Evolutionary conservation across 1,140 invertebrate genomes (phyloP).

Genomic region (Diorhabda carinulata): DNA sequence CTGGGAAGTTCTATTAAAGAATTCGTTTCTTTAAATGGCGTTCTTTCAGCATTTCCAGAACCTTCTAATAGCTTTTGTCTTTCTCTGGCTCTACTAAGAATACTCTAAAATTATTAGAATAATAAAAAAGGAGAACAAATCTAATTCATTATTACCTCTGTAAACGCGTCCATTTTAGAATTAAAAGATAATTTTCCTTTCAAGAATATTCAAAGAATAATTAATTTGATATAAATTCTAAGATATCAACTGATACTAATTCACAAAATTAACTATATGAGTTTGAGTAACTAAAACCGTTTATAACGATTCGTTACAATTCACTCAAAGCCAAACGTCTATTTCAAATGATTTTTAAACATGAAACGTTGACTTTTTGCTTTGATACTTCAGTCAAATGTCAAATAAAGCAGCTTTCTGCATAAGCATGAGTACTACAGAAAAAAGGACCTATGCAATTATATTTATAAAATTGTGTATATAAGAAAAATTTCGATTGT

Average conservation of each 20-base stretch:
- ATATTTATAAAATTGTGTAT: too few relatives aligned
- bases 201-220: background rate
- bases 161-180: conserved; percentile 41
- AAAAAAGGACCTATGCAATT: too few relatives aligned
- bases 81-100: conserved; percentile 54
- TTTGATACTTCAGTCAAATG: too few relatives aligned
- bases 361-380: background rate
- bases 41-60: conserved; percentile 45
- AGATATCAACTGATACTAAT: background rate
- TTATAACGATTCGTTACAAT: background rate
- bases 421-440: too few relatives aligned
- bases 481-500: too few relatives aligned
- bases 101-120: conserved; percentile 45
- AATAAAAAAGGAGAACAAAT: conserved; percentile 8
- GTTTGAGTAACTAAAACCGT: background rate
- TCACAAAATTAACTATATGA: background rate
- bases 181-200: background rate
- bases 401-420: too few relatives aligned
- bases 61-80: conserved; percentile 54
- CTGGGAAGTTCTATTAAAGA: background rate
- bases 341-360: background rate
- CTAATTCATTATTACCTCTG: conserved; percentile 35
- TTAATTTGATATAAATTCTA: background rate
- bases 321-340: background rate
- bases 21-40: conserved; percentile 49